These are phyloP conservation scores for Montipora capricornis DNA, from an alignment of 64 coral and sea anemone genomes.

Conservation along the genomic window DNA sequence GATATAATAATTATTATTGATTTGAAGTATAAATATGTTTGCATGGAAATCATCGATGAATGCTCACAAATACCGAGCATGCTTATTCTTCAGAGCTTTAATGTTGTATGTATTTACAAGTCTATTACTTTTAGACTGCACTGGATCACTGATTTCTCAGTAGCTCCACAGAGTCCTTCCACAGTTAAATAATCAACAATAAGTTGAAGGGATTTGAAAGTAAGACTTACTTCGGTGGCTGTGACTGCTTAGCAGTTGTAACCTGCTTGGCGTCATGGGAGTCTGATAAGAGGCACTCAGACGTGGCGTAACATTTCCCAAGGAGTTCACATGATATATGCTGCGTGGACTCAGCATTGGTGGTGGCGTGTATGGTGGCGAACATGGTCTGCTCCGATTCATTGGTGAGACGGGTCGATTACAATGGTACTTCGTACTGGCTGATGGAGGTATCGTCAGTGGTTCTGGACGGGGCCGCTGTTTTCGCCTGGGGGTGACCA, in stretches of 20 bases:
- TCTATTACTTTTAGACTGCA: too few relatives aligned
- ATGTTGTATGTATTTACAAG: too few relatives aligned
- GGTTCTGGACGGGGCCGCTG: constrained; percentile 89
- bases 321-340: constrained; percentile 85
- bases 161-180: too few relatives aligned
- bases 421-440: constrained; percentile 68
- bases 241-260: constrained; percentile 74
- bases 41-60: too few relatives aligned
- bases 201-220: background rate
- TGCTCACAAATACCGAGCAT: too few relatives aligned
- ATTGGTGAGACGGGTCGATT: constrained; percentile 83
- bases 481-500: constrained; percentile 88
- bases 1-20: too few relatives aligned
- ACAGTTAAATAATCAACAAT: too few relatives aligned
- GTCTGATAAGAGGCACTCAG: constrained; percentile 65
- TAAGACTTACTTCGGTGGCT: constrained; percentile 82
- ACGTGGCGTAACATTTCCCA: constrained; percentile 84
- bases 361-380: constrained; percentile 96
- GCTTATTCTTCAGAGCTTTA: too few relatives aligned
- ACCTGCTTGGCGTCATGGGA: constrained; percentile 90
- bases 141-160: too few relatives aligned
- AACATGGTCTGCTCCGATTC: constrained; percentile 74
- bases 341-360: constrained; percentile 98
- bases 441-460: constrained; percentile 86
- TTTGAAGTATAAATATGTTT: too few relatives aligned